A percentile compares a stretch with the other conserved stretches of the same genome.
Conservation (phyloP, 2,888 invertebrate genomes). For the Thera britannica region DNA sequence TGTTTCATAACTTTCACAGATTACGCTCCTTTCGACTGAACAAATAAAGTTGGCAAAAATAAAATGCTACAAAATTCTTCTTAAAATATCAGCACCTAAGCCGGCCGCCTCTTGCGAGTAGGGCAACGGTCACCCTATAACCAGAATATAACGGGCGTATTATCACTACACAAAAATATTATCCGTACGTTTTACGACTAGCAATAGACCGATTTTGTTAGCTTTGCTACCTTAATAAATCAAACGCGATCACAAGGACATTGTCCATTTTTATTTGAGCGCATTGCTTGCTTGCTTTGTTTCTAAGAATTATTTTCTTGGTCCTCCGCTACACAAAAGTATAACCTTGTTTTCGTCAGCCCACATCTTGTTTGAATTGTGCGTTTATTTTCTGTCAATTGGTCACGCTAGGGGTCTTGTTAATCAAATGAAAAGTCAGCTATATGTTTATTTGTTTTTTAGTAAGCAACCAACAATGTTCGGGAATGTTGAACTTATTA, state of each 20-base stretch:
- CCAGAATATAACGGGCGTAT: slow-evolving; percentile 36
- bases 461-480: not conserved
- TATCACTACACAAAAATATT: slow-evolving; percentile 41
- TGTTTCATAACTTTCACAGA: not conserved
- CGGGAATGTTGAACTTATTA: not conserved
- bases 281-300: not conserved
- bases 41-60: not conserved
- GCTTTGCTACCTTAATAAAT: slow-evolving; percentile 40
- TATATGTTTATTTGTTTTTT: not conserved
- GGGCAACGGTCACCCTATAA: slow-evolving; percentile 16
- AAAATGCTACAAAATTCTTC: not conserved
- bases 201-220: slow-evolving; percentile 38
- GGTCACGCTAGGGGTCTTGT: no score
- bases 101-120: not conserved
- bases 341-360: no score
- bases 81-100: not conserved
- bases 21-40: not conserved
- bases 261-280: slow-evolving; percentile 11
- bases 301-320: not conserved
- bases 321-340: not conserved
- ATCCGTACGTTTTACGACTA: slow-evolving; percentile 41
- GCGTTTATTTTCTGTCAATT: no score
- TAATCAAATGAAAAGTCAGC: no score
- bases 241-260: slow-evolving; percentile 22
- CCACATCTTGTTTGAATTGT: no score